These are phyloP conservation scores for Nomada ferruginata DNA, from an alignment of 2,888 invertebrate species.

Conservation along the genomic window DNA sequence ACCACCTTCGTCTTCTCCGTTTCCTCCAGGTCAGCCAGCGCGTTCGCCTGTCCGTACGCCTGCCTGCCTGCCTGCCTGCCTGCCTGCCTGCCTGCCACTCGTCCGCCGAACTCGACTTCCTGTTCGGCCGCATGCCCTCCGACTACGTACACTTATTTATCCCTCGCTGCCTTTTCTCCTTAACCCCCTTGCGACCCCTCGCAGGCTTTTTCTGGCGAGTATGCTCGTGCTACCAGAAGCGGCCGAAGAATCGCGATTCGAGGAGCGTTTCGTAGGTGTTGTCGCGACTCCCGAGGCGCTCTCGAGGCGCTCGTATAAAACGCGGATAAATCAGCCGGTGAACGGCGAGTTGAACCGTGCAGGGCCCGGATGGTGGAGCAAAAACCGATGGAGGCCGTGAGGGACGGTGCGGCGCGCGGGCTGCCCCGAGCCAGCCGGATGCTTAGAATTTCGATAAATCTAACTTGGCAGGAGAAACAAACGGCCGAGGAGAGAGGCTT, in stretches of 20 bases:
- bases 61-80: not conserved
- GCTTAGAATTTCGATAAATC: constrained; percentile 81
- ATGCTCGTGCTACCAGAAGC: not conserved
- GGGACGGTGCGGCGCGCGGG: constrained; percentile 36
- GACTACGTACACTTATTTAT: no score
- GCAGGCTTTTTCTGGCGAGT: not conserved
- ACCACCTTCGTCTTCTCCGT: constrained; percentile 13
- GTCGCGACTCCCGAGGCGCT: constrained; percentile 39
- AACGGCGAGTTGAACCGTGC: constrained; percentile 28
- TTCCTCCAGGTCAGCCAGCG: constrained; percentile 11
- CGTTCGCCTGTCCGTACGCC: not conserved
- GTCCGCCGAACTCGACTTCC: not conserved
- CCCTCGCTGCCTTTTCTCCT: not conserved
- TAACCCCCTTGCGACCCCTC: no score
- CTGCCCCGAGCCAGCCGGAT: constrained; percentile 60
- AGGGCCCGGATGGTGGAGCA: constrained; percentile 51
- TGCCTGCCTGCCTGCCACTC: not conserved
- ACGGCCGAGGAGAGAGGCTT: constrained; percentile 25
- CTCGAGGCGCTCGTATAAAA: constrained; percentile 74
- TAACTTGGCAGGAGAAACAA: constrained; percentile 64
- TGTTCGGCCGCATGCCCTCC: not conserved
- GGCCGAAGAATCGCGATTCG: constrained; percentile 4
- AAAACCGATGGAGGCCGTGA: constrained; percentile 58
- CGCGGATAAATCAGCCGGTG: constrained; percentile 76
- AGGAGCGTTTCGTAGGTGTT: not conserved